Evolutionary conservation across 2,888 invertebrate genomes (phyloP).

Genomic region (Emesis furor): DNA sequence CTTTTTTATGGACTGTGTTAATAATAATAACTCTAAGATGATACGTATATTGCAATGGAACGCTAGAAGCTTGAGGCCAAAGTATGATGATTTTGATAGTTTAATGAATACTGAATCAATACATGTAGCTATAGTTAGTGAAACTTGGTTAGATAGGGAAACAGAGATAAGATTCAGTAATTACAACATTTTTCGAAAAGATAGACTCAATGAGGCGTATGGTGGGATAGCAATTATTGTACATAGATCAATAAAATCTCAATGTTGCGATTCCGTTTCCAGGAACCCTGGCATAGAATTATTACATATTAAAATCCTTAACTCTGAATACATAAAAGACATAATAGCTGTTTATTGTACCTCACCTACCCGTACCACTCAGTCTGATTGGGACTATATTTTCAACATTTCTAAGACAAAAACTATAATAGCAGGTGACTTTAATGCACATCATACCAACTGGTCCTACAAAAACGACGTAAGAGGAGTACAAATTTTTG

Average conservation of each 20-base stretch:
- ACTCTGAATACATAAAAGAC: slow-evolving; percentile 64
- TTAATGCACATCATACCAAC: no score
- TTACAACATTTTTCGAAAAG: not conserved
- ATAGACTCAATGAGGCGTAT: not conserved
- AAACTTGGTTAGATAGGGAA: slow-evolving; percentile 8
- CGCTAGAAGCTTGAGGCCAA: slow-evolving; percentile 3
- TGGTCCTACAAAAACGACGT: no score
- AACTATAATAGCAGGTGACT: slow-evolving; percentile 65
- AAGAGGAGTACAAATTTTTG: slow-evolving; percentile 66
- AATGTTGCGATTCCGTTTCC: not conserved
- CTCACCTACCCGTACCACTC: slow-evolving; percentile 34
- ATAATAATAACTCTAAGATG: not conserved
- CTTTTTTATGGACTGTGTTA: not conserved
- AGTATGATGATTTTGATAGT: not conserved
- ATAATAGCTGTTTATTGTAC: slow-evolving; percentile 72
- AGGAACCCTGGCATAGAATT: not conserved
- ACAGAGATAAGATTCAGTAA: not conserved
- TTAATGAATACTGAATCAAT: not conserved
- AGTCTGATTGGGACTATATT: slow-evolving; percentile 68
- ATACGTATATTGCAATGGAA: slow-evolving; percentile 12
- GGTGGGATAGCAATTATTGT: slow-evolving; percentile 1
- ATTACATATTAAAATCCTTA: slow-evolving; percentile 57
- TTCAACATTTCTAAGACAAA: slow-evolving; percentile 48
- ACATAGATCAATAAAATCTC: not conserved
- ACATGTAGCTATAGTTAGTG: slow-evolving; percentile 7